Percentiles rank a stretch among this genome's conserved stretches.
These are phyloP conservation scores for Dicycla oo DNA, from an alignment of 2,888 invertebrate genomes.

Conservation along the genomic window DNA sequence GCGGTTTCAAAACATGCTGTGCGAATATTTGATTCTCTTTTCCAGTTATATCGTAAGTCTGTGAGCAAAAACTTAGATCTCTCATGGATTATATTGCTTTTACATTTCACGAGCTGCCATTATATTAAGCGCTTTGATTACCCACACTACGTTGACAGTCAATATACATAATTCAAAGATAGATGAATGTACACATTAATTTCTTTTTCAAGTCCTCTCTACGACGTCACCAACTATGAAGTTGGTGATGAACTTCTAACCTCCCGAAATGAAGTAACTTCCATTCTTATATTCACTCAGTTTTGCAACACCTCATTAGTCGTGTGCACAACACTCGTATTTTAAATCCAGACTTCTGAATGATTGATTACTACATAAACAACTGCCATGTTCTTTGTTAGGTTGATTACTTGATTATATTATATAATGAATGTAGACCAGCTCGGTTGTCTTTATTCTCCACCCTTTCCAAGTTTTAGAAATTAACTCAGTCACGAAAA, in stretches of 20 bases:
- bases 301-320: constrained; percentile 3
- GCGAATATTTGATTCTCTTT: constrained; percentile 33
- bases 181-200: neutral
- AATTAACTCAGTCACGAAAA: constrained; percentile 37
- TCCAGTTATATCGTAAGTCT: constrained; percentile 25
- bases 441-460: constrained; percentile 9
- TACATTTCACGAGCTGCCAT: neutral
- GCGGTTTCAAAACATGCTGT: constrained; percentile 28
- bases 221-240: too few species aligned
- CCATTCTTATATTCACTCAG: neutral
- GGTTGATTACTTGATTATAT: neutral
- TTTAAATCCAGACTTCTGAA: too few species aligned
- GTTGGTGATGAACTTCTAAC: neutral
- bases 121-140: neutral
- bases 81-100: constrained; percentile 13
- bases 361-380: constrained; percentile 4
- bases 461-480: constrained; percentile 14
- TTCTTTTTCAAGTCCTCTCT: neutral
- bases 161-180: neutral
- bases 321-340: too few species aligned
- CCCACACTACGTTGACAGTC: neutral
- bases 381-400: neutral
- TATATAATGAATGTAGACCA: neutral
- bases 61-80: neutral
- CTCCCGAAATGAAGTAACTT: neutral